Percentiles rank a stretch among this genome's conserved stretches.
These are phyloP conservation scores for Pogonus chalceus DNA, from an alignment of 1,140 invertebrate genomes.

Conservation along the genomic window DNA sequence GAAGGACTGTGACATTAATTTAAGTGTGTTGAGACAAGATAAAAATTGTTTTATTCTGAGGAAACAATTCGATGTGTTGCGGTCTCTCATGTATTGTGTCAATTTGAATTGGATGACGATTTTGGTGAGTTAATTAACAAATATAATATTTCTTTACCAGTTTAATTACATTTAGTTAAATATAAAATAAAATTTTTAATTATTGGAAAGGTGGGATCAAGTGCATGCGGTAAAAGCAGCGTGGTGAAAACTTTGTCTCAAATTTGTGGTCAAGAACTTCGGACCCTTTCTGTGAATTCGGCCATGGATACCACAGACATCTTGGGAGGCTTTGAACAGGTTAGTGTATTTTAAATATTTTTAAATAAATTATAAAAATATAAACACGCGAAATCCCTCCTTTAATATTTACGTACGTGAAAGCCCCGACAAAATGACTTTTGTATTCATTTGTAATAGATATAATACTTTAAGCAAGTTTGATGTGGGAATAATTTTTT, in stretches of 20 bases:
- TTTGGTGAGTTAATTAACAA: constrained; percentile 48
- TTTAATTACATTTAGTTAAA: neutral
- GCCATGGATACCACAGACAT: constrained; percentile 93
- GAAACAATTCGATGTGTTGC: constrained; percentile 53
- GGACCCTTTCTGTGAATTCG: constrained; percentile 76
- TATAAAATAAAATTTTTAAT: neutral
- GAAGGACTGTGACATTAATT: constrained; percentile 33
- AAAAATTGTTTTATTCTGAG: constrained; percentile 51
- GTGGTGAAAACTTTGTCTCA: constrained; percentile 67
- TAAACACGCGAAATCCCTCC: too few species aligned
- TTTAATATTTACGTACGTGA: too few species aligned
- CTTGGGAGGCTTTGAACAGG: constrained; percentile 93
- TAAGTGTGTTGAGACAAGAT: constrained; percentile 33
- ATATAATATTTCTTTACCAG: neutral
- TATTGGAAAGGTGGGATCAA: constrained; percentile 54
- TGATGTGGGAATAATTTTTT: too few species aligned
- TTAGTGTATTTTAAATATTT: too few species aligned
- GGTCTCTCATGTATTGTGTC: constrained; percentile 70
- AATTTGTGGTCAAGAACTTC: constrained; percentile 61
- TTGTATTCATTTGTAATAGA: too few species aligned
- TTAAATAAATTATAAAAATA: too few species aligned
- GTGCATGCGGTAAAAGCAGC: constrained; percentile 73
- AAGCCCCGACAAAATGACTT: too few species aligned
- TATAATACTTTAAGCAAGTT: too few species aligned
- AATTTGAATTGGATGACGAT: constrained; percentile 89